Conservation (phyloP, 2,113 vertebrate species). For the Coreoperca whiteheadi region DNA sequence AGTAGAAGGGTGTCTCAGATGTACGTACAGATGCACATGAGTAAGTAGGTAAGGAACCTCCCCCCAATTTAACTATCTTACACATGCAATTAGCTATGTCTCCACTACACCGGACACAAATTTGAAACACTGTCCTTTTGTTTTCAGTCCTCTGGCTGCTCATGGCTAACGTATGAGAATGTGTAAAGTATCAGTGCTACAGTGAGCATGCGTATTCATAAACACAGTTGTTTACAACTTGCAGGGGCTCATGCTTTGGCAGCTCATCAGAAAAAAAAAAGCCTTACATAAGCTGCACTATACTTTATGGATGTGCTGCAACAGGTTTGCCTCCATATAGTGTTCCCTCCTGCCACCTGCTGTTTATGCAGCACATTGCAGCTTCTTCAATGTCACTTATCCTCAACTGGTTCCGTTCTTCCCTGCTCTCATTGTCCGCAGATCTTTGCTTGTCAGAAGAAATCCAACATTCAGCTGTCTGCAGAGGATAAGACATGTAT, state of each 20-base stretch:
- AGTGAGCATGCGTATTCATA: conserved; percentile 43
- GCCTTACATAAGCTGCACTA: conserved; percentile 40
- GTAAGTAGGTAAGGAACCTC: background rate
- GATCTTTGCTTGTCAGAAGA: conserved; percentile 32
- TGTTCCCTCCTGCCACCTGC: conserved; percentile 67
- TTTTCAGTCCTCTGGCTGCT: conserved; percentile 9
- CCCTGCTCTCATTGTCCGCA: conserved; percentile 18
- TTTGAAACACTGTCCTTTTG: background rate
- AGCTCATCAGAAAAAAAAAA: conserved; percentile 41
- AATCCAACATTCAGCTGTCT: conserved; percentile 37
- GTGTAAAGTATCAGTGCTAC: conserved; percentile 21
- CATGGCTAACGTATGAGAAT: background rate
- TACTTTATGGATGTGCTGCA: conserved; percentile 43
- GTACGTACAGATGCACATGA: background rate
- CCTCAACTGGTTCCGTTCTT: background rate
- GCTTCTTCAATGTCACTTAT: background rate
- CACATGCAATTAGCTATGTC: conserved; percentile 4
- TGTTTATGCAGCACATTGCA: conserved; percentile 55
- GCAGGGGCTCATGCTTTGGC: conserved; percentile 19
- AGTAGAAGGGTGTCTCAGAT: conserved; percentile 4
- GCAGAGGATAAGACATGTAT: conserved; percentile 7
- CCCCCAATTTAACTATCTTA: background rate
- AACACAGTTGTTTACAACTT: conserved; percentile 51
- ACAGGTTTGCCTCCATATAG: conserved; percentile 57
- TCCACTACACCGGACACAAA: background rate